phyloP scores from a whole-genome alignment of 2,888 invertebrate genomes.

The Aplocera efformata region DNA sequence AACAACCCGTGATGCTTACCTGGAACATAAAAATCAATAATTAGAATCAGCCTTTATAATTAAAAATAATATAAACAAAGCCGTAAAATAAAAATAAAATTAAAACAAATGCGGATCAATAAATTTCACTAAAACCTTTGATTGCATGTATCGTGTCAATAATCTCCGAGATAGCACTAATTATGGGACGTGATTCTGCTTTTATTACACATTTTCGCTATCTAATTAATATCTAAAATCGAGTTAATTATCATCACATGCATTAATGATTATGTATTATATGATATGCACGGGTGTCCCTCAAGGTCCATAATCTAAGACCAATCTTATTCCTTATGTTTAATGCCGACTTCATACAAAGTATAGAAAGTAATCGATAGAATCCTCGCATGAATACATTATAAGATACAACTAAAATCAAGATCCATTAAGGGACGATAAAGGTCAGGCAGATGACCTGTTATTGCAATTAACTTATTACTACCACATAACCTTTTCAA shows the following conservation, averaged over 20 bases:
- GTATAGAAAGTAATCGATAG: conserved; percentile 15
- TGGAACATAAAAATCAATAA: conserved; percentile 7
- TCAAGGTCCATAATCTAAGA: conserved; percentile 22
- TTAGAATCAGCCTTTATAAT: not conserved
- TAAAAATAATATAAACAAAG: not conserved
- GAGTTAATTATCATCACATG: conserved; percentile 24
- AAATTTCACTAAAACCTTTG: conserved; percentile 13
- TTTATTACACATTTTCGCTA: conserved; percentile 19
- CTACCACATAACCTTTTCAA: conserved; percentile 32
- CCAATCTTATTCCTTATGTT: conserved; percentile 24
- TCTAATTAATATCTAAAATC: conserved; percentile 17
- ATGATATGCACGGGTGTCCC: conserved; percentile 19
- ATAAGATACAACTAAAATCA: conserved; percentile 10
- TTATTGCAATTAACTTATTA: conserved; percentile 29
- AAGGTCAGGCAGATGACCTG: conserved; percentile 27
- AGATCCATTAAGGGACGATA: conserved; percentile 21
- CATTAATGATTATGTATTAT: conserved; percentile 24
- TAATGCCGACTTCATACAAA: conserved; percentile 18
- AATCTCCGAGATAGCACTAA: conserved; percentile 20
- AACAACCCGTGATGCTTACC: conserved; percentile 27
- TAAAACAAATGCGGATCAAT: conserved; percentile 2
- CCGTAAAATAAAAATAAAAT: not conserved
- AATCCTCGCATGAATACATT: conserved; percentile 1
- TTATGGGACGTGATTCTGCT: conserved; percentile 22
- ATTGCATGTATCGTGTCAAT: conserved; percentile 14